Conservation (phyloP, 1,140 invertebrate species). For the Aphelenchoides besseyi region DNA sequence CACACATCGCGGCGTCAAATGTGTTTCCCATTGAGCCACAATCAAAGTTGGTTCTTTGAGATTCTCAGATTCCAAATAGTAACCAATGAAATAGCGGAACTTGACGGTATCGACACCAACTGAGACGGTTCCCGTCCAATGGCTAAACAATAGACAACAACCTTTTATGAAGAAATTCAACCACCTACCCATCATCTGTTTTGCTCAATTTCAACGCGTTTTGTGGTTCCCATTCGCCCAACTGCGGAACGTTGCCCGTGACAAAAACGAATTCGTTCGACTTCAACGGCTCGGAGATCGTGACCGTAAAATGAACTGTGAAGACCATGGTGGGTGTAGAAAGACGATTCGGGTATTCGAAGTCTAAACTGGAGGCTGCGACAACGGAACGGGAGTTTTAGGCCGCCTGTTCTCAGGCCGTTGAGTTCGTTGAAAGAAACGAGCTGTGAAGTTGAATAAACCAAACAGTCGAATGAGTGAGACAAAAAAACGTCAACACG, state of each 20-base stretch:
- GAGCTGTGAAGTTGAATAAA: too few species aligned
- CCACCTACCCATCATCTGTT: slow-evolving; percentile 40
- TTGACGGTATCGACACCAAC: slow-evolving; percentile 44
- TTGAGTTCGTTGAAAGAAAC: too few species aligned
- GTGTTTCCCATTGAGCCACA: slow-evolving; percentile 58
- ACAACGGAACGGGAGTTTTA: too few species aligned
- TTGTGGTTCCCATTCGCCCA: slow-evolving; percentile 45
- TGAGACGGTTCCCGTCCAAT: slow-evolving; percentile 40
- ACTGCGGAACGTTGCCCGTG: slow-evolving; percentile 38
- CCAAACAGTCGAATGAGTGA: too few species aligned
- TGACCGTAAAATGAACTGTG: slow-evolving; percentile 51
- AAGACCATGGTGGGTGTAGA: too few species aligned
- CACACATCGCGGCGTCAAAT: slow-evolving; percentile 51
- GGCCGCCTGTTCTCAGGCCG: too few species aligned
- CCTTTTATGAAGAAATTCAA: slow-evolving; percentile 7
- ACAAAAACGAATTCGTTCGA: slow-evolving; percentile 58
- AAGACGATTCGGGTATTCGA: too few species aligned
- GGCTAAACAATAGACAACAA: slow-evolving; percentile 31
- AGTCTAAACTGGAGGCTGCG: too few species aligned
- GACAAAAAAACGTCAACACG: too few species aligned
- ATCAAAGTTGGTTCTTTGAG: slow-evolving; percentile 42
- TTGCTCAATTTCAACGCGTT: slow-evolving; percentile 33
- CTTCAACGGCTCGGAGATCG: slow-evolving; percentile 31
- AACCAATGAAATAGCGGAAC: slow-evolving; percentile 61
- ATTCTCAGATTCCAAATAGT: slow-evolving; percentile 52